These are phyloP conservation scores for Drosophila kanekoi DNA, from an alignment of 2,888 invertebrate species.

Conservation along the genomic window DNA sequence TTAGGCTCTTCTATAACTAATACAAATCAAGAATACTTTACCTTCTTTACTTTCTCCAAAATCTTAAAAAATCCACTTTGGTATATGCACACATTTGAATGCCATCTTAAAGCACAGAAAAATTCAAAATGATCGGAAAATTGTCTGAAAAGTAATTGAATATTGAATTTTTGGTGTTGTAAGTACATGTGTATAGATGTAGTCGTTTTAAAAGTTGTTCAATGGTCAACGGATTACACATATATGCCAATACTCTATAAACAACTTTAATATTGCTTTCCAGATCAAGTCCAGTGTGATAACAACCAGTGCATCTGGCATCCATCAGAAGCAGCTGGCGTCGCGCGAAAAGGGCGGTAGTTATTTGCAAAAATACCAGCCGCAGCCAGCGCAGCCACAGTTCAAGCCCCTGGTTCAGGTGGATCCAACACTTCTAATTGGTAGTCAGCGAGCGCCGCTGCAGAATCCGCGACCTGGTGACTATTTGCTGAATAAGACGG, in stretches of 20 bases:
- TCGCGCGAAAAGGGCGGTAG: slow-evolving; percentile 73
- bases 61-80: too few species aligned
- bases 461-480: slow-evolving; percentile 89
- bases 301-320: slow-evolving; percentile 60
- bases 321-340: slow-evolving; percentile 66
- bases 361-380: slow-evolving; percentile 80
- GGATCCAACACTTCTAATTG: slow-evolving; percentile 84
- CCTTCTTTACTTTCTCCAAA: too few species aligned
- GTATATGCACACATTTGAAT: too few species aligned
- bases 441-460: slow-evolving; percentile 84
- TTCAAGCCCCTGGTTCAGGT: slow-evolving; percentile 85
- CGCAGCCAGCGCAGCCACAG: slow-evolving; percentile 81
- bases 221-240: background rate
- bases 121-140: too few species aligned
- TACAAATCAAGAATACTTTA: too few species aligned
- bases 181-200: too few species aligned
- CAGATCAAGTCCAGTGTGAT: slow-evolving; percentile 84
- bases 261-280: background rate
- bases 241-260: background rate
- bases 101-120: too few species aligned
- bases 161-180: too few species aligned
- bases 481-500: slow-evolving; percentile 92
- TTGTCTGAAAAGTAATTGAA: too few species aligned
- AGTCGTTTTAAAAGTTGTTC: too few species aligned
- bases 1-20: too few species aligned